phyloP scores from a whole-genome alignment of 1,140 invertebrate species.

The Anoplophora glabripennis region DNA sequence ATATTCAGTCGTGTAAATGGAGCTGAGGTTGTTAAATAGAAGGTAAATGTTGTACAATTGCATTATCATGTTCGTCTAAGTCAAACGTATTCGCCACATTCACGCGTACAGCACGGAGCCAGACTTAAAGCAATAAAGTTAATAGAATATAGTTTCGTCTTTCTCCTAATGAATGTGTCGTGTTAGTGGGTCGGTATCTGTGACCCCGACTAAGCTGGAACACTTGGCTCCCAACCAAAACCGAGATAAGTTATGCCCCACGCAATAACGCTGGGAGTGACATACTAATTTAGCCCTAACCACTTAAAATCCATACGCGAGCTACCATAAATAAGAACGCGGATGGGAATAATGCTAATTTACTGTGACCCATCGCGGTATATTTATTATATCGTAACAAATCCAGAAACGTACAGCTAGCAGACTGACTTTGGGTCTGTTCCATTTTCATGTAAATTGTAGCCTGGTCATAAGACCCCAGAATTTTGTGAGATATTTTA shows the following conservation, averaged over 20 bases:
- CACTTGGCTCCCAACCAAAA: conserved; percentile 3
- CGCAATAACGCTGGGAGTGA: background rate
- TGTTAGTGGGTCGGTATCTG: background rate
- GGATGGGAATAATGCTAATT: no score
- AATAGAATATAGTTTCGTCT: background rate
- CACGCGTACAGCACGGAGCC: background rate
- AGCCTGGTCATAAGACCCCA: no score
- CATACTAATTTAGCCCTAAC: background rate
- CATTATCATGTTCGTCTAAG: background rate
- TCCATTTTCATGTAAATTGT: no score
- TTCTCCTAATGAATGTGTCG: conserved; percentile 6
- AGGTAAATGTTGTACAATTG: background rate
- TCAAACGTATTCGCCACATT: background rate
- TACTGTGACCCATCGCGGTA: no score
- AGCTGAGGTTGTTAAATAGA: no score
- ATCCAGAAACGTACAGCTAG: no score
- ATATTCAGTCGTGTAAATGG: no score
- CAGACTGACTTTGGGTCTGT: no score
- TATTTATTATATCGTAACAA: no score
- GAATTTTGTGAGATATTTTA: no score
- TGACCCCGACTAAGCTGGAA: background rate
- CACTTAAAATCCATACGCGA: background rate
- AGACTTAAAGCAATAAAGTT: conserved; percentile 2
- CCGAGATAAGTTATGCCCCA: background rate
- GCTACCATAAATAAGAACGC: no score